Base-by-base conservation (phyloP, 2,888 invertebrate species). In the Syritta pipiens region DNA sequence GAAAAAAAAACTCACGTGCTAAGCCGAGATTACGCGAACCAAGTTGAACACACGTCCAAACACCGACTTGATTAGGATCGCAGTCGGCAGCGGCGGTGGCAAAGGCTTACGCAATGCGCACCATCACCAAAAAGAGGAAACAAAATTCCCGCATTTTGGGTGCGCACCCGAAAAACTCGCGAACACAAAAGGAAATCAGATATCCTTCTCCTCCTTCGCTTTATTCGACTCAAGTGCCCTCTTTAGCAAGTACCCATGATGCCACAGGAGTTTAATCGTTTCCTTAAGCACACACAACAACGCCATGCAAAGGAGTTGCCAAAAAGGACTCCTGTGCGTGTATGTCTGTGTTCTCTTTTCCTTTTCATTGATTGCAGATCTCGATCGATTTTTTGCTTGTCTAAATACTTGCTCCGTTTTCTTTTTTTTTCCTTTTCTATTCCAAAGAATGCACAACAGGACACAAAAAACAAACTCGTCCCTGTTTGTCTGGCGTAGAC, bases 401-500 rank as follows among this genome's bases (percentile, higher is more conserved):
- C 24, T 40, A 53, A 62, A 22, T 55, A 20, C 24, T 53, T 65
- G 40, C 44, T 51, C 53, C 48, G 55, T 53, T 53, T 55, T 67
- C 55, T 32, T 49, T 75, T 28, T 75, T 46, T 55, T 60, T 51
- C 48, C 40, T 53, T 44, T n/a, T n/a, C n/a, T n/a, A n/a, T n/a
- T n/a, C n/a, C n/a, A n/a, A 24, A 30, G 48, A 62, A 67, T 42
- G 22, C 35, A 14, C 12, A 42, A 24, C 48, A 22, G 26, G 24
- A 46, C 12, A 9, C 20, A 32, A 5, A 24, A 19, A 17, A 24
- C 48, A 48, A 10, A 65, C 28, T 62, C 35, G 32, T 51, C 48
- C 51, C 32, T 57, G 26, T 74, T 60, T 65, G 65, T 65, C 55
- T 48, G 67, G 74, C 67, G 74, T 67, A 74, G 55, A 68, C n/a